Conservation (phyloP, 1,140 invertebrate species). For the Delia radicum region DNA sequence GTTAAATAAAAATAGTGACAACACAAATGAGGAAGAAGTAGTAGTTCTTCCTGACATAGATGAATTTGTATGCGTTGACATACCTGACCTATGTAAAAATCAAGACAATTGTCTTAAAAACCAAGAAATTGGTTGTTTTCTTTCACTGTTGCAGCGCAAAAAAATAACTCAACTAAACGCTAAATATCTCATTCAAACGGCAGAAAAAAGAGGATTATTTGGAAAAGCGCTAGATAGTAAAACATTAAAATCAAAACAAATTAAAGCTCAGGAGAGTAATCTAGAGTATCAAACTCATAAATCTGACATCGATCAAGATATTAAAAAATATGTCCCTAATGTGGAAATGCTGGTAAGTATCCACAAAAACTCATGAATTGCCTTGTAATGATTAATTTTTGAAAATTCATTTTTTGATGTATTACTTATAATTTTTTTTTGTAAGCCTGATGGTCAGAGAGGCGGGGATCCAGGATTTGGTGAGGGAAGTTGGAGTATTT, state of each 20-base stretch:
- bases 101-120: constrained; percentile 56
- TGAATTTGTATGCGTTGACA: constrained; percentile 64
- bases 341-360: constrained; percentile 5
- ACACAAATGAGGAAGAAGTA: not conserved
- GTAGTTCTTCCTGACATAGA: constrained; percentile 65
- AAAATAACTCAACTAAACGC: constrained; percentile 73
- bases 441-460: too few relatives aligned
- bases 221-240: constrained; percentile 53
- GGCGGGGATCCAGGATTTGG: too few relatives aligned
- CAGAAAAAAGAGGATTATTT: constrained; percentile 73
- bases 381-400: too few relatives aligned
- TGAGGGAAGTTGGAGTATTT: too few relatives aligned
- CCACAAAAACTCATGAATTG: not conserved
- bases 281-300: not conserved
- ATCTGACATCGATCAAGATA: not conserved
- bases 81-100: constrained; percentile 62
- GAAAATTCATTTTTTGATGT: too few relatives aligned
- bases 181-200: constrained; percentile 77
- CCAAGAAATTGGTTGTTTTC: constrained; percentile 66
- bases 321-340: not conserved
- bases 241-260: not conserved
- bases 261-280: constrained; percentile 24
- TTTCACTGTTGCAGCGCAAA: constrained; percentile 71
- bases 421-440: not conserved
- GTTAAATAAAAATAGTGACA: not conserved